Evolutionary conservation across 2,797 vertebrate genomes (phyloP), one percentile per base, ranked within the genome.

Genomic region (Sebastes steindachneri): DNA sequence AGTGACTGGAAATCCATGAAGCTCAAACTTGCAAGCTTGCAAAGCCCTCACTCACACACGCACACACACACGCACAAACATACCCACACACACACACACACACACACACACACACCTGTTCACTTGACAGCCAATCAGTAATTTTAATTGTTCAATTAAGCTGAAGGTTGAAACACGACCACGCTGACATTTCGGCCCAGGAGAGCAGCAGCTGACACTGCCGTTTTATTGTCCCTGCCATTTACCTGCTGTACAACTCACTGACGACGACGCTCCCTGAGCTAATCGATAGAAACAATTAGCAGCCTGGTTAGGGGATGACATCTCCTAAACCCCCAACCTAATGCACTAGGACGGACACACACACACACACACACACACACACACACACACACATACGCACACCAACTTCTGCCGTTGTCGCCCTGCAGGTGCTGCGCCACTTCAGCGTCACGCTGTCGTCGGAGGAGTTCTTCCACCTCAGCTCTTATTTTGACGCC

Each of bases 401-500:
- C 35, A 33, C 21, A 54, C 37, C 15, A 75, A 25, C 29, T 7
- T 28, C 8, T 76, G 23, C 45, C 66, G 10, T 51, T 37, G 48
- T 74, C 28, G 78, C 23, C 84, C 35, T 73, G 37, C 88, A 97
- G 96, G 93, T 96, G 75, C 92, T 96, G 73, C 72, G 48, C 1
- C 90, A 93, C 19, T 95, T 94, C 73, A 83, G 87, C 11, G 74
- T 95, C 19, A 83, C 87, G 72, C 92, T 95, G 26, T 95, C 95
- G 0, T 95, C 96, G 73, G 90, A 93, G 28, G 96, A 96, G 45
- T 91, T 97, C 78, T 95, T 96, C 88, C 94, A 94, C 51, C 83
- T 96, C 75, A 91, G 94, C 37, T 95, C 95, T 73, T 95, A 93
- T 75, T 96, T 93, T 4, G 96, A 97, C 84, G 96, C 90, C 89